A percentile compares a stretch with the other conserved stretches of the same genome.
Evolutionary conservation across 2,113 vertebrate genomes (phyloP).

Genomic region (Athene cunicularia): DNA sequence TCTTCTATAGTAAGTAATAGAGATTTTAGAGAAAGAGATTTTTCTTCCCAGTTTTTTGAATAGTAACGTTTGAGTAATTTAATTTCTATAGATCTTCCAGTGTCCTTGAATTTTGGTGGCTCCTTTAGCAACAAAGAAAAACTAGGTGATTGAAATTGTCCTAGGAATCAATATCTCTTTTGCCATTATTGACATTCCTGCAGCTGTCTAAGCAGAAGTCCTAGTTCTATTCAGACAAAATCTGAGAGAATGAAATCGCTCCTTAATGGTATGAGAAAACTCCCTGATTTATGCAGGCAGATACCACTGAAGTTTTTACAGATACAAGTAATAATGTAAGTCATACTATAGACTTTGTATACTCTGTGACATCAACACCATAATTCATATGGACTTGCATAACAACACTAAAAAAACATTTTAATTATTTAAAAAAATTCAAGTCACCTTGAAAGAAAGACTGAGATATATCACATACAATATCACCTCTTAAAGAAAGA

Average conservation of each 20-base stretch:
- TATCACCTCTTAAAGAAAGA: neutral
- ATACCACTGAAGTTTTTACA: neutral
- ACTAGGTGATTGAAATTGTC: neutral
- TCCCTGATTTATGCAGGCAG: neutral
- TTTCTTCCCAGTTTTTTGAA: neutral
- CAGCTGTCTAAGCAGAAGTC: neutral
- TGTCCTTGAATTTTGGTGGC: neutral
- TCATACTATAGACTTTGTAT: neutral
- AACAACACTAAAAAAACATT: neutral
- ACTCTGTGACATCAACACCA: neutral
- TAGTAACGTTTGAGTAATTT: neutral
- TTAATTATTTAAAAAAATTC: neutral
- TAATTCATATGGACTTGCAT: neutral
- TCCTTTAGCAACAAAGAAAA: neutral
- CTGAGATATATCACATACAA: fast-evolving
- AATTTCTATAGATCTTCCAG: neutral
- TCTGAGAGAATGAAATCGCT: neutral
- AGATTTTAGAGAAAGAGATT: neutral
- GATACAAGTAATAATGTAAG: neutral
- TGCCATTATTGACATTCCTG: neutral
- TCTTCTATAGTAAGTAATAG: neutral
- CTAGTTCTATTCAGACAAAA: neutral
- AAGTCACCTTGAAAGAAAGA: neutral
- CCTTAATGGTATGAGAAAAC: neutral
- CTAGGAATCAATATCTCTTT: neutral